Conservation (phyloP, 2,113 vertebrate species). For the Python bivittatus region DNA sequence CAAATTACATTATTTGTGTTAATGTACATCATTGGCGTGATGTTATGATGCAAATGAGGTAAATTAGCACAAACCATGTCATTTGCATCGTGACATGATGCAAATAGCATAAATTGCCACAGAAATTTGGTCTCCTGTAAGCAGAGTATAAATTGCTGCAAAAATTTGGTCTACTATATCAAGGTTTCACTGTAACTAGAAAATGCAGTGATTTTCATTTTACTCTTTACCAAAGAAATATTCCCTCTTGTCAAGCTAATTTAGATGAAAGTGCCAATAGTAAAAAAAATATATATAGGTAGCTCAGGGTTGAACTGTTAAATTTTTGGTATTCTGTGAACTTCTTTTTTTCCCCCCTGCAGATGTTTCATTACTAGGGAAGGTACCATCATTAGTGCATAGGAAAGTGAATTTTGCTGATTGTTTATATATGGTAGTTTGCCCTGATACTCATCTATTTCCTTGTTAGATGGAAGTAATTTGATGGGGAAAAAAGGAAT, state of each 20-base stretch:
- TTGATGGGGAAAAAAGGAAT: conserved; percentile 16
- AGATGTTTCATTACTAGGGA: background rate
- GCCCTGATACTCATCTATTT: background rate
- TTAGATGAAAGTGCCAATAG: conserved; percentile 39
- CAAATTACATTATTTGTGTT: background rate
- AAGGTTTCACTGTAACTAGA: background rate
- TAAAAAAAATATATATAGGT: background rate
- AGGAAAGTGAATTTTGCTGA: background rate
- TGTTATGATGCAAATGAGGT: background rate
- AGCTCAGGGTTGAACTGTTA: background rate
- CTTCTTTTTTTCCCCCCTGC: background rate
- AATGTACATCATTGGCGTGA: background rate
- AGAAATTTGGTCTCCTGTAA: background rate
- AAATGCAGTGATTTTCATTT: conserved; percentile 46
- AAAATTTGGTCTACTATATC: background rate
- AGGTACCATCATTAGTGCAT: background rate
- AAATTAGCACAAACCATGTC: background rate
- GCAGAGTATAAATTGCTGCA: no score
- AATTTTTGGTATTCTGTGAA: background rate
- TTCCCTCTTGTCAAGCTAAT: conserved; percentile 36
- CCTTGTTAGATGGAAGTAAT: conserved; percentile 50
- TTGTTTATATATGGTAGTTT: background rate
- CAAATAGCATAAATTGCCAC: no score
- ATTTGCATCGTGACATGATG: background rate
- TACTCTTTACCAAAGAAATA: conserved; percentile 54